Evolutionary conservation across 2,888 invertebrate genomes (phyloP), one percentile per base, ranked within the genome.

Genomic region (Tachystola acroxantha): DNA sequence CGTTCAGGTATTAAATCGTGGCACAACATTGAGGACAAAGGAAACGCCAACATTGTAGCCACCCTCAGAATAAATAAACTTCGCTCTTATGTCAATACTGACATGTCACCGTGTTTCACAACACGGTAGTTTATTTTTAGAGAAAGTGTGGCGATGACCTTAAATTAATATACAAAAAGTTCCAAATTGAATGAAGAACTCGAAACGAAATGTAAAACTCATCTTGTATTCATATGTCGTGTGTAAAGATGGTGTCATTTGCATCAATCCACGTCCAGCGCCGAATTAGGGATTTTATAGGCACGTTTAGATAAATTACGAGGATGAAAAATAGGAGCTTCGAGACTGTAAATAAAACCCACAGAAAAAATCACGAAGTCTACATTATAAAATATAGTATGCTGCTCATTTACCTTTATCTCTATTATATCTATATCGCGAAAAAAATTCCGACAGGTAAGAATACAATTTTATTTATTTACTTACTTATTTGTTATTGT

Each of bases 21-120:
- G 46, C 45, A 50, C 44, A 48, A 51, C 55, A 58, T 57, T 53
- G 16, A 57, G 32, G 34, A 60, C 63, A 62, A 61, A 62, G 52
- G 45, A 51, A 57, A 50, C 41, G 50, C 35, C 25, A 48, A 6
- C 16, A 16, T 4, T 57, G 54, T 50, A 43, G 32, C 46, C 57
- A 63, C 82, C 82, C 84, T 64, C 68, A 75, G 61, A 69, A 75
- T 73, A 82, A 85, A 84, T 75, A 72, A 55, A 61, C 64, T 49
- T 39, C 41, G 42, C 60, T 64, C 66, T 64, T 70, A 59, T 70
- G 73, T 79, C 79, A 81, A 80, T 77, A 79, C 53, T 60, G 64
- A 69, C 70, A 73, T 73, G 70, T 76, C 68, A 69, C 52, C 61
- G 54, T 53, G 50, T 58, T 51, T 27, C 36, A 45, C 42, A 35